Evolutionary conservation across 2,797 vertebrate genomes (phyloP), one percentile per base, ranked within the genome.

Genomic region (Pangasius mekongensis): DNA sequence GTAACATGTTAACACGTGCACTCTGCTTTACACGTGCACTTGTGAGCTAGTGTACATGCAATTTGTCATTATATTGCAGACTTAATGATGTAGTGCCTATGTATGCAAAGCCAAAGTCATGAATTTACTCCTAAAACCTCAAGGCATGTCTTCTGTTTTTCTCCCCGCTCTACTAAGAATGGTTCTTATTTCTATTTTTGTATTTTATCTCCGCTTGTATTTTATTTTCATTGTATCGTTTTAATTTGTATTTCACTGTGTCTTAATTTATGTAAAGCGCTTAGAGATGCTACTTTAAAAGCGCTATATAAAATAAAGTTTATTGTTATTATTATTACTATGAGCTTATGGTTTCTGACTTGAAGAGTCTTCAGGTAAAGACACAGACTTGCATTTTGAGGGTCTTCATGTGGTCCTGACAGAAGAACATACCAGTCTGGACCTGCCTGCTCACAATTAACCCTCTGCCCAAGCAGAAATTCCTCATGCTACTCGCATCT

Each of bases 371-470:
- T 47, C 49, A 39, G 60, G 43, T 49, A 11, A 30, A 47, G 0
- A 30, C 43, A n/a, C 24, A 77, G 43, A 27, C 11, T 39, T 56
- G 20, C 9, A 69, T 58, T 85, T 43, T 77, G 58, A 78, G 9
- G 30, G 58, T 33, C 81, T 87, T 13, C 49, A 77, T 33, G 20
- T 20, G 22, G 93, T 92, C 91, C 91, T 94, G 93, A 95, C 93
- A 94, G 94, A 93, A 94, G 93, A 94, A 94, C 94, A 92, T 88
- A 90, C 95, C 92, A 93, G 95, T 91, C 94, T 91, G 87, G 94
- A 94, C 95, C 92, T 93, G 87, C 94, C 92, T 92, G 87, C 87
- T 90, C 93, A 92, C 94, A 95, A 95, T 96, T 95, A 95, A 93
- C 90, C 89, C 91, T 93, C 93, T 47, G 92, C 92, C 91, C 87